These are phyloP conservation scores for Pristionchus maxplancki DNA, from an alignment of 2,888 invertebrate species.

Conservation along the genomic window DNA sequence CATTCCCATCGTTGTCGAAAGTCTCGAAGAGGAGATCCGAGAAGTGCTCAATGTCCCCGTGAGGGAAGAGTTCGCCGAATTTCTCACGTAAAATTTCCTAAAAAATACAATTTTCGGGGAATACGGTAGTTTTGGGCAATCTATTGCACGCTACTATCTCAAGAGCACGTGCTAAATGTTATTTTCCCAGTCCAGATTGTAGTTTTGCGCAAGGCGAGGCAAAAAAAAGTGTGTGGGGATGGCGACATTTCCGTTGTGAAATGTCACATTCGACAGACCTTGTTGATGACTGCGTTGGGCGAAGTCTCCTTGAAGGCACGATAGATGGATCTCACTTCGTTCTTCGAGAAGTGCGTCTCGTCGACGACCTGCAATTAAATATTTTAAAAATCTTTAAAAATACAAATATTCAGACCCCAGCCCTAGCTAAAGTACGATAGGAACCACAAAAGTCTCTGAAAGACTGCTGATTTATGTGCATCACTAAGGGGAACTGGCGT, in stretches of 20 bases:
- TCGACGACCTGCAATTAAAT: slow-evolving; percentile 65
- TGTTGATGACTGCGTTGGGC: slow-evolving; percentile 72
- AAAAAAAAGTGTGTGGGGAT: background rate
- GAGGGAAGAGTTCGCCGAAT: slow-evolving; percentile 72
- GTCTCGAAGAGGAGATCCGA: slow-evolving; percentile 74
- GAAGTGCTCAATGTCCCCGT: slow-evolving; percentile 73
- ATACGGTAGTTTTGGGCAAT: background rate
- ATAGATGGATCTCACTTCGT: slow-evolving; percentile 72
- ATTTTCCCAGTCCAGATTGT: background rate
- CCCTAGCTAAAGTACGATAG: background rate
- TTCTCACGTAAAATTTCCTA: slow-evolving; percentile 69
- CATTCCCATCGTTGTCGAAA: slow-evolving; percentile 71
- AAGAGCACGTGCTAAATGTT: background rate
- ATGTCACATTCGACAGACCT: slow-evolving; percentile 53
- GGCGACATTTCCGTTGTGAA: background rate
- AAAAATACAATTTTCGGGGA: background rate
- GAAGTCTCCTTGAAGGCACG: slow-evolving; percentile 73
- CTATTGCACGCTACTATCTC: background rate
- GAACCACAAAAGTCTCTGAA: background rate
- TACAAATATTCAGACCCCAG: background rate
- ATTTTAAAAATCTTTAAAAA: background rate
- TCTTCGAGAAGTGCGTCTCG: slow-evolving; percentile 73
- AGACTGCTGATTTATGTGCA: background rate
- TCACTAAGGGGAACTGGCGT: background rate
- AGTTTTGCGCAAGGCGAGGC: background rate